phyloP scores from a whole-genome alignment of 2,113 vertebrate genomes.

The Anoplopoma fimbria region DNA sequence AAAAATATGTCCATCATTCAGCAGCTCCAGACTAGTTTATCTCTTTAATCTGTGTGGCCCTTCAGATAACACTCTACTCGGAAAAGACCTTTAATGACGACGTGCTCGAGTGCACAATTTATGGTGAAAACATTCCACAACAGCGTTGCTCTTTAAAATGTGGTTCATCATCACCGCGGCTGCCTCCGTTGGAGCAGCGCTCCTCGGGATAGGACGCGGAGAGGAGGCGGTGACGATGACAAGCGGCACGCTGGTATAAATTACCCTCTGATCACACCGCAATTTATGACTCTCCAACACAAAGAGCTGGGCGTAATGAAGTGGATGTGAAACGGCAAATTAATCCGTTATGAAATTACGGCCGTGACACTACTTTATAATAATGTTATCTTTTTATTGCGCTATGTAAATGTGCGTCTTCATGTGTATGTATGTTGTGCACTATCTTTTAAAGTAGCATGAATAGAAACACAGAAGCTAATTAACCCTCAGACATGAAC shows the following conservation, averaged over 20 bases:
- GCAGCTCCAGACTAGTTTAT: background rate
- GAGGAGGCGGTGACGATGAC: conserved; percentile 31
- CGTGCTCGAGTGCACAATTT: conserved; percentile 13
- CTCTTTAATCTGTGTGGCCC: background rate
- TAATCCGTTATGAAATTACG: conserved; percentile 72
- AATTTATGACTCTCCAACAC: conserved; percentile 68
- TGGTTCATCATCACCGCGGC: conserved; percentile 32
- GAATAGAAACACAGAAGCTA: conserved; percentile 45
- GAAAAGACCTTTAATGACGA: conserved; percentile 6
- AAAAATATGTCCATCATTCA: background rate
- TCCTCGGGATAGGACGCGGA: conserved; percentile 13
- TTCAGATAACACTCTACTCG: background rate
- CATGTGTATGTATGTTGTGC: conserved; percentile 20
- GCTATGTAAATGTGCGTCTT: conserved; percentile 51
- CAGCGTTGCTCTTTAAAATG: conserved; percentile 30
- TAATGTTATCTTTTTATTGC: conserved; percentile 66
- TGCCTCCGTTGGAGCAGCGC: conserved; percentile 26
- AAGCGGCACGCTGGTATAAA: conserved; percentile 46
- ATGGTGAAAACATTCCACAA: background rate
- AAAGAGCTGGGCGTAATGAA: conserved; percentile 69
- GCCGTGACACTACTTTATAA: conserved; percentile 56
- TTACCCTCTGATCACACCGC: conserved; percentile 44
- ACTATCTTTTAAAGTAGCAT: conserved; percentile 23
- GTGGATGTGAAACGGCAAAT: conserved; percentile 66
- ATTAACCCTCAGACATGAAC: conserved; percentile 56